These are phyloP conservation scores for Sebastes matsubarae DNA, from an alignment of 2,797 vertebrate species.

Conservation along the genomic window DNA sequence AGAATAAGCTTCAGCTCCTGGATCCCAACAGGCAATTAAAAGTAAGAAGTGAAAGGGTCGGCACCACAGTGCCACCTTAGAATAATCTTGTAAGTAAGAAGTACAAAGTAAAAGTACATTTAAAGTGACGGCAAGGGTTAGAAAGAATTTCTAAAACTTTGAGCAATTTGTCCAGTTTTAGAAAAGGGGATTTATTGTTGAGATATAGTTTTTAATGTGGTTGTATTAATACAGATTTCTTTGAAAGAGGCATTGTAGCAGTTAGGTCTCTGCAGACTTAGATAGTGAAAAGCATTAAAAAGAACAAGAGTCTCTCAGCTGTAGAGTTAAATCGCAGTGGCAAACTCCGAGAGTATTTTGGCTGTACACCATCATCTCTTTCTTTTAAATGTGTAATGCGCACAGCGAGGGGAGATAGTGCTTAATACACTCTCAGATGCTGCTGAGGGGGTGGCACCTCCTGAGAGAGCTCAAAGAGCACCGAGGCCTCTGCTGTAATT, in stretches of 20 bases:
- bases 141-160: slow-evolving; percentile 8
- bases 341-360: slow-evolving; percentile 27
- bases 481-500: slow-evolving; percentile 71
- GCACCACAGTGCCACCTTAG: slow-evolving; percentile 29
- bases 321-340: slow-evolving; percentile 21
- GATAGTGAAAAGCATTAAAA: slow-evolving; percentile 18
- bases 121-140: slow-evolving; percentile 9
- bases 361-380: slow-evolving; percentile 25
- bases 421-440: slow-evolving; percentile 55
- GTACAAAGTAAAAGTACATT: slow-evolving; percentile 29
- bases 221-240: slow-evolving; percentile 1
- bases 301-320: slow-evolving; percentile 28
- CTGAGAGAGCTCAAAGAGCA: slow-evolving; percentile 63
- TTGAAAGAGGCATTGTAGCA: slow-evolving; percentile 7
- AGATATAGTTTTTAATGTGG: slow-evolving; percentile 9
- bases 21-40: slow-evolving; percentile 57
- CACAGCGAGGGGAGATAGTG: slow-evolving; percentile 31
- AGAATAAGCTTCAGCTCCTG: slow-evolving; percentile 22
- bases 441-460: slow-evolving; percentile 59
- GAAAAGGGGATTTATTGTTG: slow-evolving; percentile 22
- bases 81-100: slow-evolving; percentile 33
- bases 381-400: slow-evolving; percentile 46
- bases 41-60: slow-evolving; percentile 36
- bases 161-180: slow-evolving; percentile 3
- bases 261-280: background rate